Evolutionary conservation across 1,140 invertebrate genomes (phyloP).

Genomic region (Venustaconcha ellipsiformis): DNA sequence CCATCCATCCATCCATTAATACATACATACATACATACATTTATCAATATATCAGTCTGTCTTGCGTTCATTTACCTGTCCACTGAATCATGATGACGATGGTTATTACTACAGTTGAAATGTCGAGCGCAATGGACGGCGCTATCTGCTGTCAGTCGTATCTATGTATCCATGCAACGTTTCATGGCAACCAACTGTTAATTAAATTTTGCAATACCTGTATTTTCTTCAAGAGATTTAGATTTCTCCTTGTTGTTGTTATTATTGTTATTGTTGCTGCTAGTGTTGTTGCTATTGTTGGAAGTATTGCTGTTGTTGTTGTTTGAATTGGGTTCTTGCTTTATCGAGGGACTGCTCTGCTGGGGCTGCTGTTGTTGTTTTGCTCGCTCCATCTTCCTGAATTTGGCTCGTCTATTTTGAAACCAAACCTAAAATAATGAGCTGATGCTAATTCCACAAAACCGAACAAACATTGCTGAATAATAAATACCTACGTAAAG

Average conservation of each 20-base stretch:
- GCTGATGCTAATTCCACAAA: not conserved
- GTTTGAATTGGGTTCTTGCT: conserved; percentile 22
- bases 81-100: not conserved
- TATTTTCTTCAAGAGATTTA: conserved; percentile 16
- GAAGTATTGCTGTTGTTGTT: conserved; percentile 18
- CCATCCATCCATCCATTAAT: no score
- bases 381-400: conserved; percentile 33
- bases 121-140: not conserved
- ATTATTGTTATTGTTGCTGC: conserved; percentile 18
- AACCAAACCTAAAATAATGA: conserved; percentile 92
- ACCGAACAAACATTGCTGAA: not conserved
- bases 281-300: conserved; percentile 17
- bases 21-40: not conserved
- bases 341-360: conserved; percentile 21
- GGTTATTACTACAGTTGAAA: not conserved
- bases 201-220: conserved; percentile 9
- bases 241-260: conserved; percentile 21
- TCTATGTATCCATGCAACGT: not conserved
- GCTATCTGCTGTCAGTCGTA: not conserved
- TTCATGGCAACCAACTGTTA: not conserved
- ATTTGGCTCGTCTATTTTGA: conserved; percentile 97
- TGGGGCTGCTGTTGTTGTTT: conserved; percentile 31
- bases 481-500: not conserved
- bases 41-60: not conserved
- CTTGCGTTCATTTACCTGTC: not conserved